A percentile compares a stretch with the other conserved stretches of the same genome.
Conservation (phyloP, 1,140 invertebrate species). For the Atopsyche davidsoni region DNA sequence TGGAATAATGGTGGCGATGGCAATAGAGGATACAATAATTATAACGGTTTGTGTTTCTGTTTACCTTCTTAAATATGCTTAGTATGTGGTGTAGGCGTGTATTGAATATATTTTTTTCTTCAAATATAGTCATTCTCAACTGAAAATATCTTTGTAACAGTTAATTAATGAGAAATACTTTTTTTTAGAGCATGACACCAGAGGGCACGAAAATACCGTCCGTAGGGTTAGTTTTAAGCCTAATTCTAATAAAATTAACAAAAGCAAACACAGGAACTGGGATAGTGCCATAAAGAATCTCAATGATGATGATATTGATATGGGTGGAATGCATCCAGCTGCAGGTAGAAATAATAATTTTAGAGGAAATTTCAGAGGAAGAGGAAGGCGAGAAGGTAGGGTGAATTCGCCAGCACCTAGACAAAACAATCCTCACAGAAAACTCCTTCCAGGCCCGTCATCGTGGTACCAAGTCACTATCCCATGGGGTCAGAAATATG, state of each 20-base stretch:
- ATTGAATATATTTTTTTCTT: too few relatives aligned
- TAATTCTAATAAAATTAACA: conserved; percentile 41
- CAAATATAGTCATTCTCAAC: too few relatives aligned
- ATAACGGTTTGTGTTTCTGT: conserved; percentile 1
- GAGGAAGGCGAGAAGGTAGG: conserved; percentile 32
- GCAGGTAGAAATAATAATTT: conserved; percentile 30
- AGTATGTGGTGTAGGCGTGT: too few relatives aligned
- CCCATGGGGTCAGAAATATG: conserved; percentile 66
- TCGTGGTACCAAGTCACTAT: conserved; percentile 60
- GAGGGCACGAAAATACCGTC: conserved; percentile 14
- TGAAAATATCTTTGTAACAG: not conserved
- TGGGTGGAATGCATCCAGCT: conserved; percentile 39
- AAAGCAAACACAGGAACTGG: conserved; percentile 40
- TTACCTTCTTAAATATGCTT: too few relatives aligned
- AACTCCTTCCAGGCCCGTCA: conserved; percentile 43
- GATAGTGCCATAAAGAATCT: conserved; percentile 39
- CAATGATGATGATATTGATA: conserved; percentile 54
- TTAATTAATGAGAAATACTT: not conserved
- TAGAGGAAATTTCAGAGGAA: conserved; percentile 35
- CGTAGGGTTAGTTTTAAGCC: conserved; percentile 52
- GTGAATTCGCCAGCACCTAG: conserved; percentile 44
- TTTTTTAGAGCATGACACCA: conserved; percentile 14
- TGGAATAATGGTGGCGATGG: conserved; percentile 17
- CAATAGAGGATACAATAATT: not conserved
- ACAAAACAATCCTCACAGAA: conserved; percentile 32